Evolutionary conservation across 53 echinoderm and acorn worm species (phyloP), one percentile per base, ranked within the genome.

Genomic region (Echinometra lucunter): DNA sequence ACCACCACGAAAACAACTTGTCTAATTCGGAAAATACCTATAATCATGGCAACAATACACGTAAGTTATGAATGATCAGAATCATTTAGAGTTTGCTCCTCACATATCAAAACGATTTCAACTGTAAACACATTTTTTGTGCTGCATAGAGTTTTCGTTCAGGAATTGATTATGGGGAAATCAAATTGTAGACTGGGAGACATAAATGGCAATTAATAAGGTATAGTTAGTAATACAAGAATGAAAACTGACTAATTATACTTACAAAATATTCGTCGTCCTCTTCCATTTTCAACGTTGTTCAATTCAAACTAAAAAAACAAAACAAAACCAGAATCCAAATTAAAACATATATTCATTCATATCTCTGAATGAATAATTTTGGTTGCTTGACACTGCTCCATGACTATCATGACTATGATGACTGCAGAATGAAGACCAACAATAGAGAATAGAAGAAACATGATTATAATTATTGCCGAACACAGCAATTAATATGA

Each of bases 191-290:
- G 23, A 21, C 42, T 2, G 17, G 19, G 23, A 38, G 4, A 8
- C 2, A 38, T 78, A 18, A 78, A 78, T 21, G 4, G 5, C 21
- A 40, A 38, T 19, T 19, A 40, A 2, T 0, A 42, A 21, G 6
- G 10, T 23, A 78, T 40, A 42, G 6, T 37, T 1, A 19, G 19
- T 40, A 21, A 40, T 38, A 40, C 23, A 42, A 7, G 2, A 34
- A 40, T 78, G 18, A 63, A n/a, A n/a, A n/a, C n/a, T 63, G 23
- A 63, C 17, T 63, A 63, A 63, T 63, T 21, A 78, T 85, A 85
- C 85, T 85, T 85, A 85, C 85, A n/a, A n/a, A 85, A n/a, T 85
- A 85, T 85, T 85, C 85, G 21, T 5, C 21, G 6, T 45, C 45
- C 4, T 25, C 85, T 49, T 28, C 85, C 85, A 85, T 85, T 53